These are phyloP conservation scores for Champsocephalus esox DNA, from an alignment of 2,797 vertebrate species.

Conservation along the genomic window DNA sequence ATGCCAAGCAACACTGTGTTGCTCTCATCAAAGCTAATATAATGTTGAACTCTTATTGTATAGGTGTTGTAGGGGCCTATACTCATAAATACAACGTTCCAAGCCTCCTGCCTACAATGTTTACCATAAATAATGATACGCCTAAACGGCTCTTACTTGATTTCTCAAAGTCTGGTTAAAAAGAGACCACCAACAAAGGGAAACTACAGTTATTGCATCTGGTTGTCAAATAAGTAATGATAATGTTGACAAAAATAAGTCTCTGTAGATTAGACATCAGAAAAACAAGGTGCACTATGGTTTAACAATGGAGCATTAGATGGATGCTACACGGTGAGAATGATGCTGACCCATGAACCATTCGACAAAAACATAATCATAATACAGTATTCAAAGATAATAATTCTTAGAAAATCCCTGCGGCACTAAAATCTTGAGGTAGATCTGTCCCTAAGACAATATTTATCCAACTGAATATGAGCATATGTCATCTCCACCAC, in stretches of 20 bases:
- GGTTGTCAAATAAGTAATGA: too few species aligned
- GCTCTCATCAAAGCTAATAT: not conserved
- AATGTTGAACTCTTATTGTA: not conserved
- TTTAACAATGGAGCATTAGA: too few species aligned
- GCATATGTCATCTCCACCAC: slow-evolving; percentile 1
- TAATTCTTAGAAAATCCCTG: not conserved
- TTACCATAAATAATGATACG: too few species aligned
- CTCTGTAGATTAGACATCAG: too few species aligned
- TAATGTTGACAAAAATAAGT: too few species aligned
- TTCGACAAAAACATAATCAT: not conserved
- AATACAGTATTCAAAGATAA: not conserved
- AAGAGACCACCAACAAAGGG: not conserved
- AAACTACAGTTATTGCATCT: not conserved
- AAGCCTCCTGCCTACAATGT: too few species aligned
- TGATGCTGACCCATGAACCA: not conserved
- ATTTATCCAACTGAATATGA: slow-evolving; percentile 23
- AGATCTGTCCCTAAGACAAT: not conserved
- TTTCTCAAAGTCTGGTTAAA: not conserved
- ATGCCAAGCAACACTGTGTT: not conserved
- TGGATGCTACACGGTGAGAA: not conserved
- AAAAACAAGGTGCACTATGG: too few species aligned
- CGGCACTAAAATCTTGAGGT: not conserved
- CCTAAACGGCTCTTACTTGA: too few species aligned
- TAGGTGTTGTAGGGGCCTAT: not conserved
- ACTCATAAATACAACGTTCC: too few species aligned